Base-by-base conservation (phyloP, 2,888 invertebrate genomes). In the Spilarctia lutea region DNA sequence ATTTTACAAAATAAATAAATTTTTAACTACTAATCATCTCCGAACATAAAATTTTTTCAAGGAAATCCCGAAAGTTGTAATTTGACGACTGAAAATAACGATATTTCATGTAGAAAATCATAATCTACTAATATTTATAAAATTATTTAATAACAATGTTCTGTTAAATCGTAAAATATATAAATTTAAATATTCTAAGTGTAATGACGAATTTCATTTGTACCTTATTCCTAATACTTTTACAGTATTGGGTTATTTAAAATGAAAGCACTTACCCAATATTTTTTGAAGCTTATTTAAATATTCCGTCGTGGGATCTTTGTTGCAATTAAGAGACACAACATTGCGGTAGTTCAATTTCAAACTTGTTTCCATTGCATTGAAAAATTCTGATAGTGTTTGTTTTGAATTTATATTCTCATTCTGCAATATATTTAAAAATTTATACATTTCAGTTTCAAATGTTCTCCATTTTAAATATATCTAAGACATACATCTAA, bases 281-380 rank as follows among this genome's bases (percentile, higher is more conserved):
- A 89, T 86, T 75, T 79, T 79, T 18, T 81, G 75, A 11, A 88
- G 75, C 73, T 88, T 87, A 27, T 63, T 69, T 27, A 75, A 71
- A 75, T 86, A 86, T 45, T 86, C 80, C 0, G 68, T 45, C 66
- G 71, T 33, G 45, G 74, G 75, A 65, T 73, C 73, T 74, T 82
- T 82, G 65, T 83, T 85, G 16, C 82, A 73, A 80, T 87, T 85
- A 72, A 81, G 87, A 0, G 88, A 83, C 24, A 86, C 33, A 74
- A 90, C 86, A 74, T 87, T 90, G 42, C 80, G 84, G 68, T 89
- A 84, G 76, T 90, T 90, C 45, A 89, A 84, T 83, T 88, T 90
- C 68, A 91, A 82, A 79, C 90, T 88, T 3, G 77, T 86, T 82
- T 92, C 92, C 68, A 91, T 79, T 48, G 89, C 83, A 67, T 83